Conservation (phyloP, 2,113 vertebrate species). For the Pyxicephalus adspersus region DNA sequence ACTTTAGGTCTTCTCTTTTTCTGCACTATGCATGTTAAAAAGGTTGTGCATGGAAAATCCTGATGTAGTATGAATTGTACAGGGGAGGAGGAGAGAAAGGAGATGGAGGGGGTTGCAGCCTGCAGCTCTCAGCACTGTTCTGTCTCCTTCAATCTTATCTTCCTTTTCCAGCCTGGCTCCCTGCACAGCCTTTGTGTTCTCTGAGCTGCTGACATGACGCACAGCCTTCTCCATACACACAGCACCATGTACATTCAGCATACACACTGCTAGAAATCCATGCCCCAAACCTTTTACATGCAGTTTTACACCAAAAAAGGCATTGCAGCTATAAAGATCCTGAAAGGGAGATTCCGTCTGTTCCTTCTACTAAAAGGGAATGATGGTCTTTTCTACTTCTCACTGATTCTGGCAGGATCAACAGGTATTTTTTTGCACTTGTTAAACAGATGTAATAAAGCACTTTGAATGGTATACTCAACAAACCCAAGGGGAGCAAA, state of each 20-base stretch:
- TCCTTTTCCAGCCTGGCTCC: not conserved
- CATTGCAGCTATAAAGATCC: too few species aligned
- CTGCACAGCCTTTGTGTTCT: slow-evolving; percentile 6
- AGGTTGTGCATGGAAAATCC: not conserved
- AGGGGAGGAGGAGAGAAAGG: not conserved
- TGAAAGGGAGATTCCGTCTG: too few species aligned
- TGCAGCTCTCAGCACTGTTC: not conserved
- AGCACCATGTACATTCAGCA: not conserved
- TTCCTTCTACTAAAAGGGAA: too few species aligned
- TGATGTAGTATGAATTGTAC: slow-evolving; percentile 1
- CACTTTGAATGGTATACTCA: too few species aligned
- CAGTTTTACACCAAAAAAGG: too few species aligned
- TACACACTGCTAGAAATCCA: not conserved
- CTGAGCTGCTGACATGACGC: not conserved
- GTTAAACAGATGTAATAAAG: too few species aligned
- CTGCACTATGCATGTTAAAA: not conserved
- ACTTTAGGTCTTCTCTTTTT: too few species aligned
- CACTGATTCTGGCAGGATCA: too few species aligned
- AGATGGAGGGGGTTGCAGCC: not conserved
- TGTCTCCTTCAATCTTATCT: slow-evolving; percentile 44
- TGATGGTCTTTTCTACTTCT: too few species aligned
- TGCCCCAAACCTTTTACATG: not conserved
- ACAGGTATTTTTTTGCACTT: too few species aligned
- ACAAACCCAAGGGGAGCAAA: too few species aligned
- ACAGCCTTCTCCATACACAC: not conserved